A percentile compares a stretch with the other conserved stretches of the same genome.
Conservation (phyloP, 2,113 vertebrate species). For the Catagonus wagneri region DNA sequence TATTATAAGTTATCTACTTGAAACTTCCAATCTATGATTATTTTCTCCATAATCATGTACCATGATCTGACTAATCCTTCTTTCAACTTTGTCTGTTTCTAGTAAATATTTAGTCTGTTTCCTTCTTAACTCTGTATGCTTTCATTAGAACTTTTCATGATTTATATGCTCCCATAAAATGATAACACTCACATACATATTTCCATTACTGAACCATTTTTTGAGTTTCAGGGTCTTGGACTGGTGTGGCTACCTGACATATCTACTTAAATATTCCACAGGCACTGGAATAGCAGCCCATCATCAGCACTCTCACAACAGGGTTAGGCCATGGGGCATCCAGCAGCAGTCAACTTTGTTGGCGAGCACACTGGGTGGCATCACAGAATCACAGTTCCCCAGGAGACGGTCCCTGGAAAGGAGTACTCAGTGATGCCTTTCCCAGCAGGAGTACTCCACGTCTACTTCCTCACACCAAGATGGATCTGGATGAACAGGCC, state of each 20-base stretch:
- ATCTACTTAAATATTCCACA: background rate
- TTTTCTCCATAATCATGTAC: background rate
- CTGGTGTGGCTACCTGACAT: background rate
- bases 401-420: background rate
- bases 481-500: background rate
- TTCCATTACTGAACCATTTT: background rate
- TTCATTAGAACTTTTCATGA: background rate
- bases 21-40: background rate
- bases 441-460: background rate
- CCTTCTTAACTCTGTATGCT: background rate
- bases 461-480: background rate
- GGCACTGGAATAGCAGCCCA: too few species aligned
- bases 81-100: background rate
- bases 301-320: background rate
- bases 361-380: background rate
- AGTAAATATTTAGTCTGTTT: background rate
- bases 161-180: background rate
- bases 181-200: background rate
- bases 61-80: background rate
- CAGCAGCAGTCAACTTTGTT: background rate
- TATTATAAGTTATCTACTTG: background rate
- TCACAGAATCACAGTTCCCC: background rate
- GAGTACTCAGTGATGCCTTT: background rate
- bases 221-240: background rate
- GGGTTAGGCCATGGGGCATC: background rate